Evolutionary conservation across 2,888 invertebrate species (phyloP), one percentile per base, ranked within the genome.

Genomic region (Cyaniris semiargus): DNA sequence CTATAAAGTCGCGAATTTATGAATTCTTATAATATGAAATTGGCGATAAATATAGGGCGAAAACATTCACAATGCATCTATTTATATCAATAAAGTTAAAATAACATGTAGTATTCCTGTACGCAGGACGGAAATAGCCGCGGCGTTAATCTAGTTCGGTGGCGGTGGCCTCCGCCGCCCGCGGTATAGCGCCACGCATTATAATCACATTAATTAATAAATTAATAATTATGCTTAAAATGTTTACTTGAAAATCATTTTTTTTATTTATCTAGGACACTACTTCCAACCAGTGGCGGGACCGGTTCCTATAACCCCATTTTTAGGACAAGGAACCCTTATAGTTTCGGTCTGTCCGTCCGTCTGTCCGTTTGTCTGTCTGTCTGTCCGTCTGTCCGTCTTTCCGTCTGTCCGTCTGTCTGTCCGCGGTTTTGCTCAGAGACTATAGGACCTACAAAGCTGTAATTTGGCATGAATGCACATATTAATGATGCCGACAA

Each of bases 41-140:
- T 87, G 88, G 86, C 88, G 87, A 87, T 87, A 86, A 82, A 91
- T 90, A 85, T 91, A 85, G 90, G 90, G 90, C 90, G 89, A 87
- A 78, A 86, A 85, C 83, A 85, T 84, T 84, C 85, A 91, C 90
- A 91, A 91, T 90, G 83, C 84, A 84, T 88, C 91, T 93, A 93
- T 93, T 93, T 90, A 92, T 93, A 93, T 83, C 89, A 83, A 86
- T 85, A 85, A 87, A 86, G 88, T 91, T 87, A 90, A 92, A 93
- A 93, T 92, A 88, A 85, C 85, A 86, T 83, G 82, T 85, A 83
- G 89, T 93, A 92, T 92, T 92, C 89, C 87, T 91, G 90, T 89
- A 88, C 88, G 80, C 85, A 84, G 84, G 87, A 89, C 91, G 81
- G 85, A 92, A 93, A 93, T 93, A 93, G 87, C 85, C 66, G 70